Percentiles rank a stretch among this genome's conserved stretches.
Conservation (phyloP, 2,888 invertebrate genomes). For the Coenonympha glycerion region DNA sequence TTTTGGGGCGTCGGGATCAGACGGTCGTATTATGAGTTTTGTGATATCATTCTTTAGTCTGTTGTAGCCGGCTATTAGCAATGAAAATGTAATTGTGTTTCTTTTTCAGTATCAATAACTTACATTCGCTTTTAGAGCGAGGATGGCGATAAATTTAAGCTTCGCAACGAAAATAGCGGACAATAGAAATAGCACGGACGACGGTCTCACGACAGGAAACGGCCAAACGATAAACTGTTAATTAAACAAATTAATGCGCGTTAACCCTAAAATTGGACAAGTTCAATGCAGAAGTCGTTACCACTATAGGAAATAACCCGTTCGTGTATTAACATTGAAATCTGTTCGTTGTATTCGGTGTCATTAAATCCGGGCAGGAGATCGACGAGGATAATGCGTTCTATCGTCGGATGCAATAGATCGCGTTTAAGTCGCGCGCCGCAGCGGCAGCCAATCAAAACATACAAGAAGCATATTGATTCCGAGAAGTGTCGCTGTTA, state of each 20-base stretch:
- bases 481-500: constrained; percentile 77
- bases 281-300: constrained; percentile 75
- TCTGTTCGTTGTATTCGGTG: constrained; percentile 73
- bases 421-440: constrained; percentile 44
- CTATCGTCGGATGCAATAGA: constrained; percentile 48
- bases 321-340: constrained; percentile 73
- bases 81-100: background rate
- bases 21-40: constrained; percentile 66
- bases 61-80: constrained; percentile 20
- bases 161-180: constrained; percentile 37
- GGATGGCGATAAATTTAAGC: constrained; percentile 1
- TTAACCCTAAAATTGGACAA: constrained; percentile 76
- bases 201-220: constrained; percentile 61
- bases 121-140: background rate
- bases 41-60: constrained; percentile 43
- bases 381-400: constrained; percentile 49
- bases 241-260: constrained; percentile 73
- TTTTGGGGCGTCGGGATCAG: constrained; percentile 70
- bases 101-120: constrained; percentile 2
- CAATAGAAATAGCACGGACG: constrained; percentile 50
- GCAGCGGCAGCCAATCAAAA: constrained; percentile 70
- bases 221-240: constrained; percentile 66
- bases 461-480: constrained; percentile 77
- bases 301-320: constrained; percentile 73
- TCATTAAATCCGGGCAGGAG: constrained; percentile 58